Base-by-base conservation (phyloP, 1,140 invertebrate species). In the Halictus rubicundus region DNA sequence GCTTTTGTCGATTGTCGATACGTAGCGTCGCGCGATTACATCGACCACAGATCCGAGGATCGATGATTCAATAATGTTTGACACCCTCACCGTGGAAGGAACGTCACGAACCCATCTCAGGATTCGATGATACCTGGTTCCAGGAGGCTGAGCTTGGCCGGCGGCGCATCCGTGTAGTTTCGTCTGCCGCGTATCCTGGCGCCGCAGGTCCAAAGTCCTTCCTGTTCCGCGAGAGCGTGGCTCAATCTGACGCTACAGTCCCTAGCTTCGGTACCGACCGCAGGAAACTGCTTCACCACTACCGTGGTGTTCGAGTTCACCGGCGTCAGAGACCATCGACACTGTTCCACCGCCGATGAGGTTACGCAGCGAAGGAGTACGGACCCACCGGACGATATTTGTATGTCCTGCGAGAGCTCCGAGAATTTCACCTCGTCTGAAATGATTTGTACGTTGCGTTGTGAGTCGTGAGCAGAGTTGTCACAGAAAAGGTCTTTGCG, bases 111-210 rank as follows among this genome's bases (percentile, higher is more conserved):
- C 77, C 72, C 74, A n/a, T 85, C 70, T 88, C 86, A 89, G 78
- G 86, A 87, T 75, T 89, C 86, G 81, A 89, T 87, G 84, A 86
- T 92, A 93, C 93, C 92, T 93, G 91, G 90, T 83, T 93, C 91
- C 23, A 93, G 90, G 39, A 93, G 89, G 76, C 89, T 93, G 65
- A 93, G 89, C 80, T 92, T 92, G n/a, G 93, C 91, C n/a, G 93
- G 91, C 37, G 92, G 90, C 23, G 93, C 93, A 46, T 92, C 89
- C 16, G 90, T 92, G 78, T 92, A 92, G 66, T 90, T 89, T 25
- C 89, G 86, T 54, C 85, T 88, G 16, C 90, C 90, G 65, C 86
- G 87, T 60, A 90, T 73, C 75, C 90, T 89, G 4, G 90, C 92
- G 7, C 91, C 91, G 69, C 92, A 93, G 23, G 91, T 93, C 92